A percentile compares a stretch with the other conserved stretches of the same genome.
Conservation (phyloP, 2,888 invertebrate genomes). For the Dasysyrphus tricinctus region DNA sequence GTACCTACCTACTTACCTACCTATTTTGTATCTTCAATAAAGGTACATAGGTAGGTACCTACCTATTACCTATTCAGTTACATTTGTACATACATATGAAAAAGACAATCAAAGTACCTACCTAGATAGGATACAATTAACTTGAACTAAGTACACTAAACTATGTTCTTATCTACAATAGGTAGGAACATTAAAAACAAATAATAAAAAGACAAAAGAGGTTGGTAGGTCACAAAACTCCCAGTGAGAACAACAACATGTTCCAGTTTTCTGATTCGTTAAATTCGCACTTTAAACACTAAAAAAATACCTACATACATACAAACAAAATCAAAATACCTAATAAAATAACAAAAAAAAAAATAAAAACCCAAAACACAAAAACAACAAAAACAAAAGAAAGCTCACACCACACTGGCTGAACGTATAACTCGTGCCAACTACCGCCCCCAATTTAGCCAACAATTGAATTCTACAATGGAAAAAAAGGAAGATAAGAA, state of each 20-base stretch:
- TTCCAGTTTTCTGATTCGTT: conserved; percentile 56
- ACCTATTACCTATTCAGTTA: too few relatives aligned
- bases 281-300: conserved; percentile 38
- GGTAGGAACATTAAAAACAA: neutral
- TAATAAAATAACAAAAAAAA: neutral
- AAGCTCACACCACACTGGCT: neutral
- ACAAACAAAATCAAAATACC: conserved; percentile 10
- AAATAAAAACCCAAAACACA: neutral
- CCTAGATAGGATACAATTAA: too few relatives aligned
- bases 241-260: conserved; percentile 19
- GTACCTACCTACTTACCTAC: too few relatives aligned
- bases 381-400: conserved; percentile 28
- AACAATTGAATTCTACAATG: conserved; percentile 1
- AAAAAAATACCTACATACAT: conserved; percentile 21
- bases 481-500: neutral
- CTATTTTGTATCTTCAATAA: too few relatives aligned
- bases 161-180: too few relatives aligned
- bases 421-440: conserved; percentile 11
- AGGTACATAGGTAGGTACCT: too few relatives aligned
- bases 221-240: conserved; percentile 16
- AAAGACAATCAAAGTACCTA: too few relatives aligned
- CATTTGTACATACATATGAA: too few relatives aligned
- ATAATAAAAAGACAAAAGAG: neutral
- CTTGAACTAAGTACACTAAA: too few relatives aligned
- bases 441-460: conserved; percentile 58